Evolutionary conservation across 2,797 vertebrate genomes (phyloP).

Genomic region (Sandelia bainsii): DNA sequence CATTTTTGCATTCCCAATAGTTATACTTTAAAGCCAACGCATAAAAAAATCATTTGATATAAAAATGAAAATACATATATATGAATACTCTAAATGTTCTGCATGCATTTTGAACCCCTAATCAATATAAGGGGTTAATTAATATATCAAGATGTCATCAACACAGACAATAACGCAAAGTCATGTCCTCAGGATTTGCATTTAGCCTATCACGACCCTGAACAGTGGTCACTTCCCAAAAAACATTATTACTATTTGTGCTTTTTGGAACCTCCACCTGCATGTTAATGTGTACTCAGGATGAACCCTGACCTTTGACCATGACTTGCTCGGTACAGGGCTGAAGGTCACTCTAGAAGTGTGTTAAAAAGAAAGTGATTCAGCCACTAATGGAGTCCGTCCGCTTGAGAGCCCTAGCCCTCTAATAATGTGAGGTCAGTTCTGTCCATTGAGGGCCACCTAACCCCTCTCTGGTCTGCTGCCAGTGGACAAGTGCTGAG

Average conservation of each 20-base stretch:
- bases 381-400: constrained; percentile 69
- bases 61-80: not conserved
- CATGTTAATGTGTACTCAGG: constrained; percentile 76
- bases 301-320: constrained; percentile 75
- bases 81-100: not conserved
- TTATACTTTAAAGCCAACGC: not conserved
- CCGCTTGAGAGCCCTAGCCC: constrained; percentile 44
- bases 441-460: constrained; percentile 28
- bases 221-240: constrained; percentile 11
- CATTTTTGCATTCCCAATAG: not conserved
- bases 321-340: constrained; percentile 44
- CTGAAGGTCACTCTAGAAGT: constrained; percentile 59
- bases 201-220: not conserved
- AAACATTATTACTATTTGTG: constrained; percentile 17
- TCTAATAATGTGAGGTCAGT: constrained; percentile 48
- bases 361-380: constrained; percentile 76
- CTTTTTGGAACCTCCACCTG: constrained; percentile 60
- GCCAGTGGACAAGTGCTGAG: constrained; percentile 42
- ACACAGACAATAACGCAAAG: constrained; percentile 26
- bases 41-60: not conserved
- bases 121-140: constrained; percentile 31
- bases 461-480: constrained; percentile 24
- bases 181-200: constrained; percentile 30
- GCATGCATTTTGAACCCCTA: constrained; percentile 6
- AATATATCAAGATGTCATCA: constrained; percentile 25